Conservation (phyloP, 2,888 invertebrate genomes). For the Napeogenes inachia region DNA sequence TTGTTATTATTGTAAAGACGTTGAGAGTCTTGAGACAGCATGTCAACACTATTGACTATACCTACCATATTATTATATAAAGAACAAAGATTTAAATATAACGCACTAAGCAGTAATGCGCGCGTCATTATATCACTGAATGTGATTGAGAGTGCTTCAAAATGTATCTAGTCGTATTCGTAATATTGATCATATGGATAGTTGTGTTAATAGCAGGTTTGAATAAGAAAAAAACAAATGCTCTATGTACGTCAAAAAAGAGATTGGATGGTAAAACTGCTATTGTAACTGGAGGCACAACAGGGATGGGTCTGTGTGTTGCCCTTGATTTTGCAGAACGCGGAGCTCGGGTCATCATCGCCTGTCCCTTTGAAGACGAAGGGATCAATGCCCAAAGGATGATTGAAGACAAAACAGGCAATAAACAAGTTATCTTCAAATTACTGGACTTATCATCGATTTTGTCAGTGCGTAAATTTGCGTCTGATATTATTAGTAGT, state of each 20-base stretch:
- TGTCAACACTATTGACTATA: too few relatives aligned
- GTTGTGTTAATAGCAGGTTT: slow-evolving; percentile 42
- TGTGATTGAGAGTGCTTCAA: not conserved
- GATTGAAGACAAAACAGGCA: slow-evolving; percentile 81
- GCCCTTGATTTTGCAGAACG: slow-evolving; percentile 59
- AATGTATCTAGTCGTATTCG: not conserved
- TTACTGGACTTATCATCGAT: slow-evolving; percentile 85
- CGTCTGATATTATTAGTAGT: slow-evolving; percentile 82
- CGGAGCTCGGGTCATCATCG: slow-evolving; percentile 61
- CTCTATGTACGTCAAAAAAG: slow-evolving; percentile 55
- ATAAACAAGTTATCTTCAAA: slow-evolving; percentile 81
- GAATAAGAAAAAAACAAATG: slow-evolving; percentile 59
- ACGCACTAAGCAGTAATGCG: too few relatives aligned
- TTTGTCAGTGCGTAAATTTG: slow-evolving; percentile 87
- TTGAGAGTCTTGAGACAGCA: too few relatives aligned
- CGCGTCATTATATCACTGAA: too few relatives aligned
- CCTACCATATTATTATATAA: too few relatives aligned
- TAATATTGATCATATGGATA: slow-evolving; percentile 6
- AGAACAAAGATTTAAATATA: too few relatives aligned
- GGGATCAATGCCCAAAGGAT: slow-evolving; percentile 70
- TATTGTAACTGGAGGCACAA: slow-evolving; percentile 62
- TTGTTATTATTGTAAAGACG: too few relatives aligned
- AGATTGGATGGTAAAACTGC: slow-evolving; percentile 56
- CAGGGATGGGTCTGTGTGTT: slow-evolving; percentile 62
- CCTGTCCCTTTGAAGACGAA: slow-evolving; percentile 59